Conservation (phyloP, 30 jellyfish, hydroid and myxozoan species). For the Aurelia aurita region DNA sequence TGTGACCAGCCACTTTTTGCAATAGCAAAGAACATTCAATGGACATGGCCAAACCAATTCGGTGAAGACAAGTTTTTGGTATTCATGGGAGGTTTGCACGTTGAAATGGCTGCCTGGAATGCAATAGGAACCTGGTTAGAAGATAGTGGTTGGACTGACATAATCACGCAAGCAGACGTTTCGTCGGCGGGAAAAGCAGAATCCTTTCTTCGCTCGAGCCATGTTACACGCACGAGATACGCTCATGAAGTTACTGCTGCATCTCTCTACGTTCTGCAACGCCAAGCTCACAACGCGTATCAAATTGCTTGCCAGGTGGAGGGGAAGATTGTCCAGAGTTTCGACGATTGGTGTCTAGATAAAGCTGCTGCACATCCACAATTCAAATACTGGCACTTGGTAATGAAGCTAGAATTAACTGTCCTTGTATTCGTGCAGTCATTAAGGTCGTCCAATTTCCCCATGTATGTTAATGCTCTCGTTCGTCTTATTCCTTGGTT, state of each 20-base stretch:
- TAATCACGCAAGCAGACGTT: constrained; percentile 37
- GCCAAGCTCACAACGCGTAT: constrained; percentile 38
- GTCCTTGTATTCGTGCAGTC: constrained; percentile 47
- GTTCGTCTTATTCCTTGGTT: constrained; percentile 32
- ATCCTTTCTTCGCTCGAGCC: constrained; percentile 47
- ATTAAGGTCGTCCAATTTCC: constrained; percentile 42
- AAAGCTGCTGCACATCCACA: constrained; percentile 44
- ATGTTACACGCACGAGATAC: constrained; percentile 55
- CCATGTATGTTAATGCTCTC: constrained; percentile 22
- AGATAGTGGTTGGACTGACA: constrained; percentile 47
- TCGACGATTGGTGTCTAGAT: constrained; percentile 32
- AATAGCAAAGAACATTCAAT: not conserved
- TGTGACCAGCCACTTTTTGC: not conserved
- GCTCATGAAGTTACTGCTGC: constrained; percentile 58
- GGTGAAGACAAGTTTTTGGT: constrained; percentile 53
- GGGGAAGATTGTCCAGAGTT: not conserved
- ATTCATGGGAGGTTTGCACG: constrained; percentile 47
- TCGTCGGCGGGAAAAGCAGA: constrained; percentile 65
- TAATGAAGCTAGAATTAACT: constrained; percentile 24
- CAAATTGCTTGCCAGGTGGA: constrained; percentile 7
- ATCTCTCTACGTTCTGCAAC: constrained; percentile 23
- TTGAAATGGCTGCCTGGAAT: constrained; percentile 52
- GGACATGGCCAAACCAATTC: not conserved
- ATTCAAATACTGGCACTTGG: constrained; percentile 35
- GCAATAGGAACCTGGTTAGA: constrained; percentile 42